Percentiles rank a stretch among this genome's conserved stretches.
These are phyloP conservation scores for Rhabdornis inornatus DNA, from an alignment of 2,113 vertebrate species.

Conservation along the genomic window DNA sequence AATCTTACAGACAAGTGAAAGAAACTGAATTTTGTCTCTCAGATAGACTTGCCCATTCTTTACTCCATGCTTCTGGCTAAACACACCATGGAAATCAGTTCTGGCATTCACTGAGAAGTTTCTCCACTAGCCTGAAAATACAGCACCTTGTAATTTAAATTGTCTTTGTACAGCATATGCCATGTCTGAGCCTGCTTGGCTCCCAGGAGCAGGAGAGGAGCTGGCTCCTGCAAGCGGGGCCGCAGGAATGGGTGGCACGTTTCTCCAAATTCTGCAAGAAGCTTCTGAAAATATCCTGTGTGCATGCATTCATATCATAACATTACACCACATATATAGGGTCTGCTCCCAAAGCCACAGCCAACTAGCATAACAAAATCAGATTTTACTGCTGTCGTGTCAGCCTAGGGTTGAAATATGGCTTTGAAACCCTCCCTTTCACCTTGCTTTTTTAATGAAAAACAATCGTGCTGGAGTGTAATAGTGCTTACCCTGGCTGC, in stretches of 20 bases:
- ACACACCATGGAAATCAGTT: slow-evolving; percentile 1
- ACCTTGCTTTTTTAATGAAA: slow-evolving; percentile 53
- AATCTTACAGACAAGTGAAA: not conserved
- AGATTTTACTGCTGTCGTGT: slow-evolving; percentile 56
- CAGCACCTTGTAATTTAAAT: slow-evolving; percentile 44
- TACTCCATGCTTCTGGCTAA: not conserved
- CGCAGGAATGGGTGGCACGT: not conserved
- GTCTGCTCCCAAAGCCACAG: slow-evolving; percentile 58
- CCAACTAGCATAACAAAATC: slow-evolving; percentile 60
- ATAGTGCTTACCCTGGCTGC: slow-evolving; percentile 50
- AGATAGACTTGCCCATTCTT: not conserved
- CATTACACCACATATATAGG: not conserved
- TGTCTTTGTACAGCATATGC: not conserved
- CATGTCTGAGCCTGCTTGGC: not conserved
- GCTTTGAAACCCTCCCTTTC: slow-evolving; percentile 58
- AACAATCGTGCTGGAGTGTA: slow-evolving; percentile 42
- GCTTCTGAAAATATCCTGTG: slow-evolving; percentile 38
- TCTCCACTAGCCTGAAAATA: slow-evolving; percentile 18
- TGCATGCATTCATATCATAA: slow-evolving; percentile 32
- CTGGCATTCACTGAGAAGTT: slow-evolving; percentile 14
- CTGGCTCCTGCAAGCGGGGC: not conserved
- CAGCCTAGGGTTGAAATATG: slow-evolving; percentile 60
- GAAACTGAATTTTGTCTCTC: not conserved
- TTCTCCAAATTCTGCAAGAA: not conserved
- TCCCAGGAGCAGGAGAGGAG: not conserved